Evolutionary conservation across 2,888 invertebrate species (phyloP).

Genomic region (Acanthosepion esculentum): DNA sequence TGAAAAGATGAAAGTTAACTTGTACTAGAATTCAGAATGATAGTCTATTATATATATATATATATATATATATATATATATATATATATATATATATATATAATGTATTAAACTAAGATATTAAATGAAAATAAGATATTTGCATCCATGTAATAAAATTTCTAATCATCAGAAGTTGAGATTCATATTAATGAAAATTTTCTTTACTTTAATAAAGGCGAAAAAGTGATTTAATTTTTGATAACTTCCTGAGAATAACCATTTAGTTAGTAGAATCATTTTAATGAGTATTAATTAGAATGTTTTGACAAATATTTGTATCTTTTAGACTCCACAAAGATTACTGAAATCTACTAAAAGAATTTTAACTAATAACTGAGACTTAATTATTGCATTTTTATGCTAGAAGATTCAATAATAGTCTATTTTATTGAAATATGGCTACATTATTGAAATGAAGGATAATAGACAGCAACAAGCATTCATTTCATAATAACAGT

Average conservation of each 20-base stretch:
- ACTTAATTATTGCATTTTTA: neutral
- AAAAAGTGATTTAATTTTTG: neutral
- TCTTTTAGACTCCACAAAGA: neutral
- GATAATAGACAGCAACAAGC: conserved; percentile 8
- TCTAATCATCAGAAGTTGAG: neutral
- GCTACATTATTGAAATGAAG: neutral
- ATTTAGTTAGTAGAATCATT: neutral
- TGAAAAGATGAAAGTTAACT: no score
- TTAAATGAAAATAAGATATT: neutral
- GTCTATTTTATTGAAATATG: neutral
- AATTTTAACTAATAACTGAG: neutral
- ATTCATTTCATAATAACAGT: neutral
- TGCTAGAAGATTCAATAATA: neutral
- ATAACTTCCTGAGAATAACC: neutral
- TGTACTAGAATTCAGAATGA: neutral
- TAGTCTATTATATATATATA: neutral
- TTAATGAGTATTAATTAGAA: neutral
- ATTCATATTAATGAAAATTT: neutral
- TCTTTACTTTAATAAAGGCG: neutral
- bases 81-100: neutral
- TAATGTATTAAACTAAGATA: neutral
- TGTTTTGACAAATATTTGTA: neutral
- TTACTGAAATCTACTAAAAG: neutral
- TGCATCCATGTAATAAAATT: neutral
- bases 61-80: neutral